Evolutionary conservation across 2,797 vertebrate genomes (phyloP).

Genomic region (Circus cinereus): DNA sequence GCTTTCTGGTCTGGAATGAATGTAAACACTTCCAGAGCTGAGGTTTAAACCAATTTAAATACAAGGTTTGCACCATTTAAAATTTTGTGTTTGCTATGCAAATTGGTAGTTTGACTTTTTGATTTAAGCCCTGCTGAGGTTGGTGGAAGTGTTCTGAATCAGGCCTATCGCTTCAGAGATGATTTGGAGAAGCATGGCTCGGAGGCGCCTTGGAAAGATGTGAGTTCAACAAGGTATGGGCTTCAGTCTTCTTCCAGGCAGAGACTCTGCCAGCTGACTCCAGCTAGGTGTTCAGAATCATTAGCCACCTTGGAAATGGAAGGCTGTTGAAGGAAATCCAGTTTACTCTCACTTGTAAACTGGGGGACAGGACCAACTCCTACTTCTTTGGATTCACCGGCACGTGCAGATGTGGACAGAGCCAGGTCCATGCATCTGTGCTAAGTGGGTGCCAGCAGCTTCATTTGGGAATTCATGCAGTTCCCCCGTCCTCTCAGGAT

Average conservation of each 20-base stretch:
- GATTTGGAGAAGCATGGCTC: not conserved
- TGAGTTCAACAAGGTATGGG: not conserved
- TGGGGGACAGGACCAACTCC: not conserved
- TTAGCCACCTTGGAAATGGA: not conserved
- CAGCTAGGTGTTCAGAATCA: not conserved
- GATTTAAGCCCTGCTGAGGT: not conserved
- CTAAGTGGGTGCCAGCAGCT: not conserved
- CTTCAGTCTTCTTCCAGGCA: not conserved
- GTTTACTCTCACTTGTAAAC: not conserved
- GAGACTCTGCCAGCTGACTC: not conserved
- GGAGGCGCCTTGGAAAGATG: not conserved
- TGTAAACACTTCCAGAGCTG: not conserved
- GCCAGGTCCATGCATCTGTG: accelerated
- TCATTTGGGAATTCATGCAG: not conserved
- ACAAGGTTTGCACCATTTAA: not conserved
- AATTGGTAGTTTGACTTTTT: not conserved
- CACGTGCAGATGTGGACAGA: accelerated
- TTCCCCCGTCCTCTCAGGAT: not conserved
- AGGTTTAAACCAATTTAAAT: not conserved
- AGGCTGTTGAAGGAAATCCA: not conserved
- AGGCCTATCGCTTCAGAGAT: accelerated
- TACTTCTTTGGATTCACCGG: not conserved
- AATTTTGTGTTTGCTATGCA: not conserved
- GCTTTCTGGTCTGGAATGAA: not conserved
- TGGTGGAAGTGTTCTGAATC: not conserved